Evolutionary conservation across 2,888 invertebrate genomes (phyloP), one percentile per base, ranked within the genome.

Genomic region (Agrypnus murinus): DNA sequence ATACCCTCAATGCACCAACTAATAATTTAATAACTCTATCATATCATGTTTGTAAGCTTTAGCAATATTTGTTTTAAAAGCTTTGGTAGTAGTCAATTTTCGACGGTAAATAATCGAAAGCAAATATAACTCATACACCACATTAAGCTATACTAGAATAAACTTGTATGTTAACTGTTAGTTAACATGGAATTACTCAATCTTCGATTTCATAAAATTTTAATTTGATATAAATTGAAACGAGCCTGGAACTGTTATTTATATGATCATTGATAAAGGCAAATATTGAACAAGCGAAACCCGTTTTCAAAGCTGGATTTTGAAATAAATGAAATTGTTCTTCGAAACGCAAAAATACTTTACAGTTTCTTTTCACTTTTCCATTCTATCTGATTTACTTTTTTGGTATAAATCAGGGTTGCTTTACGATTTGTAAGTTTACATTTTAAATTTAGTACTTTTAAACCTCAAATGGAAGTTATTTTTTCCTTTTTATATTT

Each of bases 11-110:
- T 46, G 17, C 46, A 46, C 19, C n/a, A n/a, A n/a, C n/a, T n/a
- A n/a, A 46, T 10, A 46, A n/a, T 46, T 46, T 46, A 46, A 46
- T 46, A 46, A 46, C 10, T n/a, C n/a, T n/a, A n/a, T n/a, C 46
- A 10, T 1, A 46, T 46, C 46, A 10, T 46, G 19, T 19, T 46
- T 2, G 19, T 46, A 9, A 9, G 46, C 46, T 19, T 46, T 19
- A 46, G 46, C 1, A 10, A 46, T 46, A 46, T 46, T 46, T 46
- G 46, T 46, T 46, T 19, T 46, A 9, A 19, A 10, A 46, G 17
- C 19, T 19, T 15, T 46, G 46, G 46, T 19, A 1, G 46, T 10
- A 46, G 17, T 46, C 17, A 46, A 46, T 46, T 46, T 46, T 46
- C 46, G 9, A 8, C 10, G 46, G 46, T n/a, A 46, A 46, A 46